phyloP scores from a whole-genome alignment of 2,113 vertebrate genomes.

The Burhinus oedicnemus region DNA sequence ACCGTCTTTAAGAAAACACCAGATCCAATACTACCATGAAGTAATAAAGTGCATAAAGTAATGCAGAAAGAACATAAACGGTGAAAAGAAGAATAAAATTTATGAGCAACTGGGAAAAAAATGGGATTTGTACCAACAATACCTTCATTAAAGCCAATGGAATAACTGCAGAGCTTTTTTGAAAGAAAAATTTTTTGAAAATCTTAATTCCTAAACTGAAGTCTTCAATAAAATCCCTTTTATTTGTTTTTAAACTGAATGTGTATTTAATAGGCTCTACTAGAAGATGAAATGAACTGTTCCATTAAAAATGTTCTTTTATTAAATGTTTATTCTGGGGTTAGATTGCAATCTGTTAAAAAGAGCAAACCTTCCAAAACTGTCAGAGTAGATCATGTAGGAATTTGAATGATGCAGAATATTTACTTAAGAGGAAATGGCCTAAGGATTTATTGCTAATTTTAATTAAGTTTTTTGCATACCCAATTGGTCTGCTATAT shows the following conservation, averaged over 20 bases:
- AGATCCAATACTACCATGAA: neutral
- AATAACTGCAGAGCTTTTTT: neutral
- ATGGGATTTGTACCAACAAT: neutral
- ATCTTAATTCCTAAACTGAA: neutral
- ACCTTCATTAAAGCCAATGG: neutral
- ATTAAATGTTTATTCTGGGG: conserved; percentile 37
- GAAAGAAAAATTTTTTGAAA: neutral
- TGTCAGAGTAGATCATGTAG: conserved; percentile 50
- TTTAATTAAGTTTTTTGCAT: conserved; percentile 55
- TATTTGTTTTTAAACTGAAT: neutral
- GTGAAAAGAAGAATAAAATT: neutral
- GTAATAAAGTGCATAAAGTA: neutral
- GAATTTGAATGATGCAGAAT: conserved; percentile 54
- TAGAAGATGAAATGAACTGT: neutral
- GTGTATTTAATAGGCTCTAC: neutral
- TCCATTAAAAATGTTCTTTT: conserved; percentile 20
- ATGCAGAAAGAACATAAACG: neutral
- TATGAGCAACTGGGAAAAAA: neutral
- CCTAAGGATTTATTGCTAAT: conserved; percentile 42
- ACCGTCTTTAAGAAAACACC: neutral
- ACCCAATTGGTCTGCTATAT: neutral
- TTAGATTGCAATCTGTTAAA: conserved; percentile 55
- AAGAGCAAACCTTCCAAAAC: conserved; percentile 44
- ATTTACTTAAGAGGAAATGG: conserved; percentile 61
- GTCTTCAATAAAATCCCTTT: neutral